phyloP scores from a whole-genome alignment of 2,888 invertebrate species.

The Cetonia aurata region DNA sequence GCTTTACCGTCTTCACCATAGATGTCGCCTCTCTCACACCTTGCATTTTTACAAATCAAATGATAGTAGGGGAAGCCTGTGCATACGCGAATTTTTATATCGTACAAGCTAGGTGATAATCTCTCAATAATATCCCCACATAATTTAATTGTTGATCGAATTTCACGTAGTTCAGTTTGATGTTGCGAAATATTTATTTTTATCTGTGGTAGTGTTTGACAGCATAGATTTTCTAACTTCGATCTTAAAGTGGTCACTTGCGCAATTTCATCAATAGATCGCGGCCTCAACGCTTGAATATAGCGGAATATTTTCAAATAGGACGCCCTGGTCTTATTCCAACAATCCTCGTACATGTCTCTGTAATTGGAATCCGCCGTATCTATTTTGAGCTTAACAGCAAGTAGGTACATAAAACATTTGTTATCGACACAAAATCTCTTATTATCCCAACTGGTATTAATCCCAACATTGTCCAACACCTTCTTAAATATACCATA shows the following conservation, averaged over 20 bases:
- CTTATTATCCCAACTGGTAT: neutral
- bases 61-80: neutral
- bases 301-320: neutral
- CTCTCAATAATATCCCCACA: neutral
- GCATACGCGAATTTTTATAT: neutral
- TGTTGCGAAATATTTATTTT: neutral
- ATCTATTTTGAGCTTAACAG: slow-evolving; percentile 15
- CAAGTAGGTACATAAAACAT: slow-evolving; percentile 12
- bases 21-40: neutral
- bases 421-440: slow-evolving; percentile 7
- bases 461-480: neutral
- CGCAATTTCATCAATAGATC: neutral
- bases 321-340: neutral
- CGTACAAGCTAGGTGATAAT: neutral
- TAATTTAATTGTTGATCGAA: neutral
- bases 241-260: too few species aligned
- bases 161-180: neutral
- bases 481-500: neutral
- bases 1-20: slow-evolving; percentile 12
- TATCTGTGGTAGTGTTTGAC: neutral
- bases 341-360: neutral
- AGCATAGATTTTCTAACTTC: neutral
- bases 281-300: neutral
- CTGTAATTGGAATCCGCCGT: neutral
- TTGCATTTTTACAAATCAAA: neutral